These are phyloP conservation scores for Nesometra sesokonis DNA, from an alignment of 35 echinoderm and acorn worm species.

Conservation along the genomic window DNA sequence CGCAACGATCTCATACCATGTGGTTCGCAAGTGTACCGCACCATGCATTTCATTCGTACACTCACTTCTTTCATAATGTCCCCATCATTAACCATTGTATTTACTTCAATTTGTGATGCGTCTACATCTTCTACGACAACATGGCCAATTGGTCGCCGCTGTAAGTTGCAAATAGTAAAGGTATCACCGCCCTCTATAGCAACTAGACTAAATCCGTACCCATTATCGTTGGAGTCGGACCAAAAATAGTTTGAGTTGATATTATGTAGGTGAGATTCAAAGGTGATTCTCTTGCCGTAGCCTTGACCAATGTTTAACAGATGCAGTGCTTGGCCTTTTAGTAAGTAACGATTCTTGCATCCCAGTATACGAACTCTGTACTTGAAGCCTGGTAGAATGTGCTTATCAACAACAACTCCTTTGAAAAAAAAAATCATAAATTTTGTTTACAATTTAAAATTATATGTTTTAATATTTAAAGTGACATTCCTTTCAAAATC, in stretches of 20 bases:
- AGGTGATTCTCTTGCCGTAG: constrained; percentile 70
- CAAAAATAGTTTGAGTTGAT: constrained; percentile 59
- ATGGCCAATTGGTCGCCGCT: constrained; percentile 35
- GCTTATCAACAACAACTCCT: constrained; percentile 42
- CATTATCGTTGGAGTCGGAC: constrained; percentile 35
- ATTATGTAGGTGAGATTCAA: constrained; percentile 19
- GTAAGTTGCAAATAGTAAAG: constrained; percentile 26
- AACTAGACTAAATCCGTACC: constrained; percentile 44
- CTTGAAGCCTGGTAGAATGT: constrained; percentile 51
- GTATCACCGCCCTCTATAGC: constrained; percentile 30
- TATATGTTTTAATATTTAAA: no score
- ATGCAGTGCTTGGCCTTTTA: constrained; percentile 33
- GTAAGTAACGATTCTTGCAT: constrained; percentile 6
- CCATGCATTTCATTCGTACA: constrained; percentile 39
- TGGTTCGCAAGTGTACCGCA: constrained; percentile 37
- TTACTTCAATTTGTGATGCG: constrained; percentile 39
- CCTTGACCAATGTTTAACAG: constrained; percentile 50
- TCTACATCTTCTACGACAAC: constrained; percentile 29
- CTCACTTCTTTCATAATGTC: constrained; percentile 20
- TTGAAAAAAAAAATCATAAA: constrained; percentile 4
- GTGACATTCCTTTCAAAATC: no score
- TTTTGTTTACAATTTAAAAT: no score
- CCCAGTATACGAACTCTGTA: constrained; percentile 43
- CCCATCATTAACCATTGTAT: background rate
- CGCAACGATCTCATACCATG: constrained; percentile 58